Evolutionary conservation across 1,140 invertebrate genomes (phyloP), one percentile per base, ranked within the genome.

Genomic region (Diorhabda carinulata): DNA sequence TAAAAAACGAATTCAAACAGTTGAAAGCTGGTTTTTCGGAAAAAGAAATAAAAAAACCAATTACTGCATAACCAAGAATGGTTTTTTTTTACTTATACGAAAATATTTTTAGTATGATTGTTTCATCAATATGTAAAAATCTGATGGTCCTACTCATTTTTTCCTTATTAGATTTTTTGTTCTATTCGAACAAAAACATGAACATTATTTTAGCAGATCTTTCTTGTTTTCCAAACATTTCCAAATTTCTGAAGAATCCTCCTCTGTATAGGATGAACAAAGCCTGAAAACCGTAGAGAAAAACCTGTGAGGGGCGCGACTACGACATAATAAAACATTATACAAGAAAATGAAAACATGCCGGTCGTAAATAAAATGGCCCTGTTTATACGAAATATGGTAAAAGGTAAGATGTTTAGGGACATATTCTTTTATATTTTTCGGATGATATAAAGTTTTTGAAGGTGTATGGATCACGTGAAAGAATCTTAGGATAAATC

Each of bases 331-430:
- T 71, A 67, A 67, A 67, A 67, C 65, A 67, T 71, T 69, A 64
- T 68, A 66, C 70, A 68, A 69, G 61, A 66, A 66, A 65, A 72
- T 72, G 67, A 66, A 69, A 69, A 69, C 67, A 67, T 66, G 63
- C 65, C 57, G 70, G 57, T 71, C 70, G 67, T 71, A 71, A 71
- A 71, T 71, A 71, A 71, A 69, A 71, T 62, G 70, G 66, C 70
- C 67, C 65, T 69, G 61, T 72, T 72, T 72, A 64, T 64, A 64
- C 45, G 40, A 44, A 42, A 57, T 52, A 52, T 57, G 63, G 63
- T 64, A 64, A 64, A 57, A 64, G 63, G 63, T 64, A 64, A 57
- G 45, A 64, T 64, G 47, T 64, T 64, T 64, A 64, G 63, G 63
- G 52, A 64, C 63, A 64, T 64, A 64, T 64, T 64, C 63, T 64